Base-by-base conservation (phyloP, 2,113 vertebrate species). In the Artemisiospiza belli region DNA sequence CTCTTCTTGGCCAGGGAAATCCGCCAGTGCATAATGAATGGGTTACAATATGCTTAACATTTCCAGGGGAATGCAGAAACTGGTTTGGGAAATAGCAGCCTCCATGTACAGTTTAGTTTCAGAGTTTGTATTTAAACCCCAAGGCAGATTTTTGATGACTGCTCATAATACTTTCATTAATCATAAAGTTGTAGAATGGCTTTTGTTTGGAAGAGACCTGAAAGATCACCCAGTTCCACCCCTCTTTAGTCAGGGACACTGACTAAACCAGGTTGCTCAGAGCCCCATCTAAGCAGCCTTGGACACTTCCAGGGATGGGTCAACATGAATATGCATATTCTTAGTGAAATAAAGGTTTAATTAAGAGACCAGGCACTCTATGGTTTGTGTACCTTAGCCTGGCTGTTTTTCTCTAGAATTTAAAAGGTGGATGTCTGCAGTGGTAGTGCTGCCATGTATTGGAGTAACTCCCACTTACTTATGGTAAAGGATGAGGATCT, bases 141-240 rank as follows among this genome's bases (percentile, higher is more conserved):
- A 74, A 77, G 55, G 76, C 83, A 78, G 27, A 59, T 58, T 83
- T 88, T 33, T 75, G 35, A 44, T 69, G 49, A 59, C 23, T 37
- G 18, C 24, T 88, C 1, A 33, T 83, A 47, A 66, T 39, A 23
- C 17, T 74, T 83, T 43, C 11, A 58, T 66, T 61, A 52, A 4
- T 19, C 25, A 35, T 13, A 27, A 35, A 68, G 15, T 47, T 0
- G 0, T 11, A 61, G 24, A 54, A 41, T 31, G n/a, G 5, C 25
- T 68, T 61, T 83, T 46, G 3, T 76, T 75, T 54, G 39, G 28
- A 41, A 69, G 6, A 14, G 61, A 41, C 17, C 55, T 27, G 62
- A 69, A 55, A 49, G 30, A 35, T 47, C 39, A 41, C 18, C 14
- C 24, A 55, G 24, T 55, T 89, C 14, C 21, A 35, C 7, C 0